Evolutionary conservation across 2,888 invertebrate genomes (phyloP).

Genomic region (Parelbella ahira): DNA sequence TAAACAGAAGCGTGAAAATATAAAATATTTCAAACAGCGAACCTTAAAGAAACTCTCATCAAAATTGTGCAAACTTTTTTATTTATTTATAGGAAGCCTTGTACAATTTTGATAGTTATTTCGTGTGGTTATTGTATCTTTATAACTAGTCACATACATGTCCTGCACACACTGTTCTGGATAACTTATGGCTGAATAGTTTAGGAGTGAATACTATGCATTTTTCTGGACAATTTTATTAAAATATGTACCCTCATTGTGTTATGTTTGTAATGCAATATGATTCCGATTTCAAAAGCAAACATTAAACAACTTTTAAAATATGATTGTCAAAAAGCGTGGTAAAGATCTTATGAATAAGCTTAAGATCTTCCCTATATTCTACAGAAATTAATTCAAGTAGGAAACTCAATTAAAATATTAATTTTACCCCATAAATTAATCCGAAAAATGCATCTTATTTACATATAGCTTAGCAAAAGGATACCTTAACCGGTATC

Average conservation of each 20-base stretch:
- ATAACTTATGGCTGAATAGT: slow-evolving; percentile 74
- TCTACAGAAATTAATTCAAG: too few relatives aligned
- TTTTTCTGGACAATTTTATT: slow-evolving; percentile 29
- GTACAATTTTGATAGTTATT: slow-evolving; percentile 8
- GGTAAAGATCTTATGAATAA: slow-evolving; percentile 1
- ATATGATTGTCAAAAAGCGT: background rate
- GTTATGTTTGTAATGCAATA: too few relatives aligned
- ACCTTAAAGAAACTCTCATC: background rate
- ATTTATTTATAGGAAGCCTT: background rate
- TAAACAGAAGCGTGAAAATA: slow-evolving; percentile 5
- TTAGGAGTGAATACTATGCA: slow-evolving; percentile 51
- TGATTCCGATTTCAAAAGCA: too few relatives aligned
- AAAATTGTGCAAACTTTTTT: slow-evolving; percentile 16
- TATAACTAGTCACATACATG: slow-evolving; percentile 10
- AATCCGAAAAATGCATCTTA: slow-evolving; percentile 28
- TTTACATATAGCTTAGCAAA: slow-evolving; percentile 57
- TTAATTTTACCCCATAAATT: too few relatives aligned
- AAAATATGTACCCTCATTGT: too few relatives aligned
- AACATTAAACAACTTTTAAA: too few relatives aligned
- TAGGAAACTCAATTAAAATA: too few relatives aligned
- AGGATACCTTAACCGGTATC: slow-evolving; percentile 54
- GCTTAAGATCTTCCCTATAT: background rate
- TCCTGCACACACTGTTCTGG: slow-evolving; percentile 63
- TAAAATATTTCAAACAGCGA: slow-evolving; percentile 12
- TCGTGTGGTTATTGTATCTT: too few relatives aligned